Base-by-base conservation (phyloP, 2,113 vertebrate genomes). In the Zosterops borbonicus region DNA sequence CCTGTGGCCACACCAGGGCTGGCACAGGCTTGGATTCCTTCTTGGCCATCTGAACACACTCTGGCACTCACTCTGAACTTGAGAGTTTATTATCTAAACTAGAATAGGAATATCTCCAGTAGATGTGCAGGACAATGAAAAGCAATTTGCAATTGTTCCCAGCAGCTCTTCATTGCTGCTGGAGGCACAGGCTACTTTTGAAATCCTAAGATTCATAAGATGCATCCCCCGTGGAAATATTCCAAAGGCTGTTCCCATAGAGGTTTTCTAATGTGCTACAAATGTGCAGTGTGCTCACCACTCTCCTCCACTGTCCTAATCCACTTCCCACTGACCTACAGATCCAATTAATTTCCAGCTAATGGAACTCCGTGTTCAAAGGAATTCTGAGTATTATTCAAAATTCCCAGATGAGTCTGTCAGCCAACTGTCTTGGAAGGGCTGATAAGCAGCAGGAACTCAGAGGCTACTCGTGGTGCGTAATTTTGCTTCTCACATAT, bases 321-420 rank as follows among this genome's bases (percentile, higher is more conserved):
- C 74, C 42, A 86, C 56, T 96, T 79, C 89, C 78, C 78, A 56
- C 68, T 89, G 78, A 96, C 89, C 63, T 97, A 92, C 75, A 94
- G 89, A 95, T 83, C 58, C 68, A 96, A 95, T 89, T 89, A 91
- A 90, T 94, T 94, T 78, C 68, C 73, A 88, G 47, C 65, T 96
- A 91, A 94, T 92, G 62, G 80, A 91, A 96, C 17, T 53, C n/a
- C 62, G 9, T 28, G 37, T 97, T 96, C 95, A 93, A 84, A 97
- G 92, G 90, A 96, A 95, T 95, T 78, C 58, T 59, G 80, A 93
- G 65, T 41, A 89, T 50, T 92, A 87, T 44, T 96, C 77, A 21
- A 93, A 95, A 94, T 87, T 81, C 87, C 65, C 87, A 86, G 47
- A 53, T 64, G 60, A 86, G 5, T 4, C 29, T 69, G 46, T 64